Conservation (phyloP, 1,140 invertebrate genomes). For the Eumeta japonica region DNA sequence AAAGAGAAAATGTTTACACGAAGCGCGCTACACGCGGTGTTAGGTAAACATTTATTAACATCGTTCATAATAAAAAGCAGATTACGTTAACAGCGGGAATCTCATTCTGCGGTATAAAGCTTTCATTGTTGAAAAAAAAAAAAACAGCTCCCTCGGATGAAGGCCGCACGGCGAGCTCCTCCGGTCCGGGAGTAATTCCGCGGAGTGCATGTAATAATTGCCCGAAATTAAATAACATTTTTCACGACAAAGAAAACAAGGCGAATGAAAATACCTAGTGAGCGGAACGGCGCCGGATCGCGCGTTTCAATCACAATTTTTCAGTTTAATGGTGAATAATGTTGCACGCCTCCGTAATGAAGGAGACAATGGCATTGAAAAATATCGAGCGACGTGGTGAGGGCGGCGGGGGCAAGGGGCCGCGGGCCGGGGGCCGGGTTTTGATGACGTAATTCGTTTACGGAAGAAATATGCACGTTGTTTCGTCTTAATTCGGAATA, state of each 20-base stretch:
- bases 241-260: constrained; percentile 51
- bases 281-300: constrained; percentile 34
- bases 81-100: constrained; percentile 45
- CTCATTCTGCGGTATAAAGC: constrained; percentile 44
- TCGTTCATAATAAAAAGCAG: constrained; percentile 42
- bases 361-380: constrained; percentile 13
- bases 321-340: constrained; percentile 40
- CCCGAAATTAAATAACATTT: constrained; percentile 54
- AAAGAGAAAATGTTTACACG: too few relatives aligned
- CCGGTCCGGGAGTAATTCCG: constrained; percentile 52
- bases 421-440: too few relatives aligned
- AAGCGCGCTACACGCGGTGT: too few relatives aligned
- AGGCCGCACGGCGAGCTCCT: constrained; percentile 40
- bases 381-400: too few relatives aligned
- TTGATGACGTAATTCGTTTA: too few relatives aligned
- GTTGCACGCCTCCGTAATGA: constrained; percentile 19
- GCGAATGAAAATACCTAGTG: constrained; percentile 41
- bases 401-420: too few relatives aligned
- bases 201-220: constrained; percentile 54
- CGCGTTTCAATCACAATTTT: constrained; percentile 40
- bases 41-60: constrained; percentile 10
- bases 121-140: constrained; percentile 42
- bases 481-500: too few relatives aligned
- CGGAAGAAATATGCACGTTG: too few relatives aligned
- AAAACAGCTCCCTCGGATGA: constrained; percentile 34